Conservation (phyloP, 2,797 vertebrate species). For the Kryptopterus vitreolus region DNA sequence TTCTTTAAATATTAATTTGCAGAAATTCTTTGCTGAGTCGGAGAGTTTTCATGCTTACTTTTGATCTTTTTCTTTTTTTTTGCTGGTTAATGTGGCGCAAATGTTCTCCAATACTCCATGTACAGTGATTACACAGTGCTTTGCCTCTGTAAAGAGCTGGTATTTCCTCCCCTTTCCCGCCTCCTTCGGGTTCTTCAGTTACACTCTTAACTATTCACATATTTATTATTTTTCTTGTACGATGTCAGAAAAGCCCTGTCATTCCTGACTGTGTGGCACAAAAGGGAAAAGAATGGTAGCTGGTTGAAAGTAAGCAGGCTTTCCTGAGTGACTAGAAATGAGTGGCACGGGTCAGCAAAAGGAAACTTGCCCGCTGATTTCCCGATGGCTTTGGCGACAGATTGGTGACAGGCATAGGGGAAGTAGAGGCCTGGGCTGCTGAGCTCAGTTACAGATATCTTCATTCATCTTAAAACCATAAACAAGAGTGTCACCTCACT, state of each 20-base stretch:
- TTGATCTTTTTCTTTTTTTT: background rate
- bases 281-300: constrained; percentile 14
- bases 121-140: background rate
- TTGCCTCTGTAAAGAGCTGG: background rate
- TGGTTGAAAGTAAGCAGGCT: constrained; percentile 40
- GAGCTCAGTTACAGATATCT: constrained; percentile 39
- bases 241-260: background rate
- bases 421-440: constrained; percentile 34
- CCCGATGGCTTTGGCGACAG: constrained; percentile 44
- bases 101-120: background rate
- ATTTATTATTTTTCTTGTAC: constrained; percentile 17
- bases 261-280: constrained; percentile 25
- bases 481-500: constrained; percentile 44
- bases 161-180: background rate
- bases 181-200: constrained; percentile 11
- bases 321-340: constrained; percentile 42
- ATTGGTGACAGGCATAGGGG: constrained; percentile 44
- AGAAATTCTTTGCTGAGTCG: background rate
- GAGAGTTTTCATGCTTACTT: background rate
- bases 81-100: background rate
- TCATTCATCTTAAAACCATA: constrained; percentile 48
- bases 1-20: background rate
- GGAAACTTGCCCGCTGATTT: constrained; percentile 46
- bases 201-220: background rate
- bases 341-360: constrained; percentile 36